phyloP scores from a whole-genome alignment of 2,888 invertebrate species.

The Elaeidobius kamerunicus region DNA sequence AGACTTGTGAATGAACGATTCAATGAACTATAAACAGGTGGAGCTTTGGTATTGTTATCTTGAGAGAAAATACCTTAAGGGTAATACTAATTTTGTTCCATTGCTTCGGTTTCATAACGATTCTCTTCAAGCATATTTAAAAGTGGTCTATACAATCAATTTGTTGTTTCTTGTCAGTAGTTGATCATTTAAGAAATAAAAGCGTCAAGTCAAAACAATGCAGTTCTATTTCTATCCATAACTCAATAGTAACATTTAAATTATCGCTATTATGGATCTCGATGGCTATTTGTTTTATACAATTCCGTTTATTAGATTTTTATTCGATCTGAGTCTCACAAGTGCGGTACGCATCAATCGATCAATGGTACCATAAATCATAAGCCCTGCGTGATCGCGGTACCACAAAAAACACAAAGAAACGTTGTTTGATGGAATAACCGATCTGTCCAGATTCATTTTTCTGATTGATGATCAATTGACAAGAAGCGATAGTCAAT shows the following conservation, averaged over 20 bases:
- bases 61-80: too few species aligned
- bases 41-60: too few species aligned
- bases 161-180: too few species aligned
- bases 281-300: constrained; percentile 3
- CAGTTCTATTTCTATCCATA: not conserved
- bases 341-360: constrained; percentile 34
- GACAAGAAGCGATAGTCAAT: constrained; percentile 40
- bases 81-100: too few species aligned
- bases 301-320: constrained; percentile 22
- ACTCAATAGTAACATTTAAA: not conserved
- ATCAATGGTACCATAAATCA: constrained; percentile 38
- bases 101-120: too few species aligned
- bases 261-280: not conserved
- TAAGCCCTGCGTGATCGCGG: constrained; percentile 33
- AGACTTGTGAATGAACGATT: constrained; percentile 22
- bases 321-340: constrained; percentile 22
- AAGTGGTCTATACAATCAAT: too few species aligned
- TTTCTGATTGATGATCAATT: constrained; percentile 44
- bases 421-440: constrained; percentile 36
- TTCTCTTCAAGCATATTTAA: too few species aligned
- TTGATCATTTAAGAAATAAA: not conserved
- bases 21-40: too few species aligned
- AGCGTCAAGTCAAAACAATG: not conserved
- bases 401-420: constrained; percentile 32
- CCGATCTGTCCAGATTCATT: constrained; percentile 41